A percentile compares a stretch with the other conserved stretches of the same genome.
Evolutionary conservation across 1,140 invertebrate species (phyloP).

Genomic region (Zaprionus africanus): DNA sequence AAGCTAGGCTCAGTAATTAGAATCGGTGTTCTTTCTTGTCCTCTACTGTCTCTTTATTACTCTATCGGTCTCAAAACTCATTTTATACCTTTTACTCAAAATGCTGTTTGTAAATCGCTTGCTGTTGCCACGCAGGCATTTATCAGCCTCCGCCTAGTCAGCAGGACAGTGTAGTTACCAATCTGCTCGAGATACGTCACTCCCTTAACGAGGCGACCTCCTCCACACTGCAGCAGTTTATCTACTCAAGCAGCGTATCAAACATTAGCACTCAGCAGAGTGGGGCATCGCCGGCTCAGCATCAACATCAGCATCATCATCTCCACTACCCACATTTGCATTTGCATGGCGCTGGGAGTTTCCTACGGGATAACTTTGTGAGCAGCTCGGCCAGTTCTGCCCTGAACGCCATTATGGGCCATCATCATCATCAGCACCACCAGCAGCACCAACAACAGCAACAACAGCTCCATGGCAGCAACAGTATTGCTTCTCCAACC

Average conservation of each 20-base stretch:
- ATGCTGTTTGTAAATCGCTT: constrained; percentile 6
- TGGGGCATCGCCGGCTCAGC: constrained; percentile 19
- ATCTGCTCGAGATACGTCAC: constrained; percentile 77
- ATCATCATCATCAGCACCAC: constrained; percentile 59
- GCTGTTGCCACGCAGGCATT: constrained; percentile 60
- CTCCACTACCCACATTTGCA: constrained; percentile 75
- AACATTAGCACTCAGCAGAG: constrained; percentile 56
- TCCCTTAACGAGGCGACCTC: constrained; percentile 80
- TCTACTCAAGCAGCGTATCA: constrained; percentile 70
- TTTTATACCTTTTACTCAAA: constrained; percentile 16
- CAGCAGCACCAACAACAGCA: constrained; percentile 41
- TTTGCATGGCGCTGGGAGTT: constrained; percentile 78
- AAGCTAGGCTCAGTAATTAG: not conserved
- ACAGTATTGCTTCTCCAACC: constrained; percentile 57
- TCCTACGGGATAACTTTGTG: constrained; percentile 79
- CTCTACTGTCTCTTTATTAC: not conserved
- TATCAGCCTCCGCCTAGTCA: constrained; percentile 65
- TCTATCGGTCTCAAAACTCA: constrained; percentile 15
- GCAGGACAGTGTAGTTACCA: constrained; percentile 70
- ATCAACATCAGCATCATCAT: constrained; percentile 46
- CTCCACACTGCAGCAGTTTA: constrained; percentile 71
- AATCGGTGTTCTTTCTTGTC: not conserved
- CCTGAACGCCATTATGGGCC: constrained; percentile 78
- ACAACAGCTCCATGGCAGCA: constrained; percentile 42
- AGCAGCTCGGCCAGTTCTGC: constrained; percentile 79